Conservation (phyloP, 2,113 vertebrate genomes). For the Microtus pennsylvanicus region DNA sequence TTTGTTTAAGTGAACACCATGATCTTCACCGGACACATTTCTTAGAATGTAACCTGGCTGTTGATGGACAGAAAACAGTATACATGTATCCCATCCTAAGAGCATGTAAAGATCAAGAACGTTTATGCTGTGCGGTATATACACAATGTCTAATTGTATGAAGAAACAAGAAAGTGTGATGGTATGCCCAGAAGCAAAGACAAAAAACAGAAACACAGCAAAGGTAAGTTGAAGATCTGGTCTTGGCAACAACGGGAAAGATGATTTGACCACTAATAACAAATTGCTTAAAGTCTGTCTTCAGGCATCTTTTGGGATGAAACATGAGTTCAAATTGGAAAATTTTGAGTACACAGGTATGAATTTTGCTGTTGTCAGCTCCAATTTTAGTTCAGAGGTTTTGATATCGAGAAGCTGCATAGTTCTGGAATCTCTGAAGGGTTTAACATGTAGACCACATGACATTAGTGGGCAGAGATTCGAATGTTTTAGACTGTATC, state of each 20-base stretch:
- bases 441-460: neutral
- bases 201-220: neutral
- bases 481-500: neutral
- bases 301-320: neutral
- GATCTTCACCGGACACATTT: neutral
- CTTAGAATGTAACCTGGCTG: neutral
- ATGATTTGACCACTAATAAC: neutral
- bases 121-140: neutral
- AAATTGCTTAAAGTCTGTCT: neutral
- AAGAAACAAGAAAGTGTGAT: conserved; percentile 27
- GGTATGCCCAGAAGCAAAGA: neutral
- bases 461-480: neutral
- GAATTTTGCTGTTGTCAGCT: neutral
- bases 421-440: neutral
- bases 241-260: neutral
- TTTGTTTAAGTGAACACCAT: neutral
- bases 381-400: neutral
- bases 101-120: neutral
- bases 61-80: neutral
- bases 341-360: neutral
- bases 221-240: neutral
- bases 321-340: neutral
- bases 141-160: neutral
- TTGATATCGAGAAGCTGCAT: neutral
- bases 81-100: neutral